Conservation (phyloP, 1,140 invertebrate species). For the Phthorimaea operculella region DNA sequence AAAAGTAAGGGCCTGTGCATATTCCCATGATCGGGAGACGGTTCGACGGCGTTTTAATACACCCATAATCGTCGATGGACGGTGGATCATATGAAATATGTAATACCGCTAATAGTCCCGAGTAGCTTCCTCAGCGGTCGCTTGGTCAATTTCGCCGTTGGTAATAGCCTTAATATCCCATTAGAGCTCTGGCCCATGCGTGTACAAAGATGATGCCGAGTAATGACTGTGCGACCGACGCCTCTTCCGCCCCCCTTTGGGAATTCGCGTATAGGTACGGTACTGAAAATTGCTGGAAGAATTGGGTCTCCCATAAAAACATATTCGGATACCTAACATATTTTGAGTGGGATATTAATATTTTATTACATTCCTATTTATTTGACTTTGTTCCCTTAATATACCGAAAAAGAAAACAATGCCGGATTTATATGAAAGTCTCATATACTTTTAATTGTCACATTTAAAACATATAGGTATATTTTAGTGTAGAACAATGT, state of each 20-base stretch:
- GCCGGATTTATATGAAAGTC: too few relatives aligned
- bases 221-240: constrained; percentile 34
- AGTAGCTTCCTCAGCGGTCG: constrained; percentile 62
- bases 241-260: constrained; percentile 23
- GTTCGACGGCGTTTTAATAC: constrained; percentile 49
- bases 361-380: too few relatives aligned
- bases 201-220: constrained; percentile 45
- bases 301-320: too few relatives aligned
- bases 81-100: constrained; percentile 55
- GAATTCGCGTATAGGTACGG: constrained; percentile 28
- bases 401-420: too few relatives aligned
- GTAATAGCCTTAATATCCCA: constrained; percentile 60
- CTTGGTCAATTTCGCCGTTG: constrained; percentile 51
- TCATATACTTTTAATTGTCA: too few relatives aligned
- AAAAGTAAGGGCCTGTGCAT: constrained; percentile 33
- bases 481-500: too few relatives aligned
- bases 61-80: constrained; percentile 51
- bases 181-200: constrained; percentile 38
- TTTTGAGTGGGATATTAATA: too few relatives aligned
- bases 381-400: too few relatives aligned
- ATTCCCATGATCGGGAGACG: constrained; percentile 50
- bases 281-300: too few relatives aligned
- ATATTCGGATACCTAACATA: too few relatives aligned
- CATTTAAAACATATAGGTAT: too few relatives aligned
- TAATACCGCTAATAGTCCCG: constrained; percentile 56